Evolutionary conservation across 2,797 vertebrate genomes (phyloP), one percentile per base, ranked within the genome.

Genomic region (Argya squamiceps): DNA sequence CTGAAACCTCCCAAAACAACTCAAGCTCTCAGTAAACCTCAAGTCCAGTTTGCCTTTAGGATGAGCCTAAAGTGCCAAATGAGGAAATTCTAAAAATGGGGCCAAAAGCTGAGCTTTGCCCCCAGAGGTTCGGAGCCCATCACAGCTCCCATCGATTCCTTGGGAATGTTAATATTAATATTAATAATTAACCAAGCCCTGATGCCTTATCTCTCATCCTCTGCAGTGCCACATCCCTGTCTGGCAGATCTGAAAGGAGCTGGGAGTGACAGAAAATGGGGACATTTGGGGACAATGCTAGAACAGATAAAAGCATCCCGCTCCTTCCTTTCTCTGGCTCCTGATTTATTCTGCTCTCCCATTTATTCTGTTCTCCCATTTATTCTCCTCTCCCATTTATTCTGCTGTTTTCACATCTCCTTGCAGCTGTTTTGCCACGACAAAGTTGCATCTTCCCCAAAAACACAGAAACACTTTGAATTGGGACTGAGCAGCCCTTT

Each of bases 131-230:
- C 0, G 0, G 53, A 74, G 56, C 52, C 41, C 49, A 82, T 64
- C 75, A 7, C 52, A 62, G 71, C 62, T 78, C 27, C 87, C 84
- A 74, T 37, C 3, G 32, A 69, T 46, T n/a, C 68, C 9, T 47
- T 15, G 64, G 68, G 68, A 91, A 60, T 68, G 89, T 81, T 82
- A 69, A 82, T 39, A 91, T 76, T 59, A 55, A 73, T 24, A 94
- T 89, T 82, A 95, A 97, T 95, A 91, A 97, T 93, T 93, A 95
- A 96, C 91, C 32, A 10, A 27, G 43, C 74, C 63, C 89, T 60
- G 9, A 47, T 71, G 84, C 78, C 56, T 95, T 69, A 85, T 89
- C 78, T 89, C 78, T 67, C 69, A 74, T 47, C 43, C 84, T 49
- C 71, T 60, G 63, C 96, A 39, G 11, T 8, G 59, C 80, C 36